Percentiles rank a stretch among this genome's conserved stretches.
Evolutionary conservation across 2,113 vertebrate species (phyloP).

Genomic region (Tyto alba): DNA sequence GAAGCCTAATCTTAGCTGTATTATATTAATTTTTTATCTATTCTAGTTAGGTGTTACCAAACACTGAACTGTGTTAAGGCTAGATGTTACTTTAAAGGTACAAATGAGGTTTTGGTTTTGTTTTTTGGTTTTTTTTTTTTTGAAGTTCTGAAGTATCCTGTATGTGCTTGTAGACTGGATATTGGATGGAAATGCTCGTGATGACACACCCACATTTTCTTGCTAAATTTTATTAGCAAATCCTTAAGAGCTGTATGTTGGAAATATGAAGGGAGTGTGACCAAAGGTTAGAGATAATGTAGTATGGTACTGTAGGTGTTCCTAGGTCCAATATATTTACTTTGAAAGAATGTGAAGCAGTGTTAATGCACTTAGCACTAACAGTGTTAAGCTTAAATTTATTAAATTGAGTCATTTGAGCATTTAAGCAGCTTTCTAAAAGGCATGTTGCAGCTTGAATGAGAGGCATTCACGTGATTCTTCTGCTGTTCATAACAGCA

Average conservation of each 20-base stretch:
- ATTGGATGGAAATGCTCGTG: neutral
- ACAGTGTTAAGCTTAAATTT: slow-evolving; percentile 4
- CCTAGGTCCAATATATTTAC: neutral
- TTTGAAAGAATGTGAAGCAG: slow-evolving; percentile 38
- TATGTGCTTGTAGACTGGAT: neutral
- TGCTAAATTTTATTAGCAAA: slow-evolving; percentile 70
- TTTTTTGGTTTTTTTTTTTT: too few species aligned
- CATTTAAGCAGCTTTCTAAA: slow-evolving; percentile 50
- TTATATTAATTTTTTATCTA: neutral
- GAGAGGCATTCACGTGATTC: neutral
- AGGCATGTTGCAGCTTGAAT: slow-evolving; percentile 36
- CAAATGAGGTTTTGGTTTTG: too few species aligned
- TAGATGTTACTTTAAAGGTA: slow-evolving; percentile 1
- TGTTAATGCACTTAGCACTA: neutral
- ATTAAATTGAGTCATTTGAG: slow-evolving; percentile 2
- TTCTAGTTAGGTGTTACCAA: neutral
- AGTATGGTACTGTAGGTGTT: neutral
- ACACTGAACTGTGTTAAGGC: neutral
- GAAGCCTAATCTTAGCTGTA: neutral
- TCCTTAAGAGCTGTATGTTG: neutral
- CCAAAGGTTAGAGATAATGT: slow-evolving; percentile 3
- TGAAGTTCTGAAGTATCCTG: neutral
- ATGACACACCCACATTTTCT: neutral
- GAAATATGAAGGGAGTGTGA: neutral
- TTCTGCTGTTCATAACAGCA: slow-evolving; percentile 56